Base-by-base conservation (phyloP, 2,888 invertebrate species). In the Augochlorella aurata region DNA sequence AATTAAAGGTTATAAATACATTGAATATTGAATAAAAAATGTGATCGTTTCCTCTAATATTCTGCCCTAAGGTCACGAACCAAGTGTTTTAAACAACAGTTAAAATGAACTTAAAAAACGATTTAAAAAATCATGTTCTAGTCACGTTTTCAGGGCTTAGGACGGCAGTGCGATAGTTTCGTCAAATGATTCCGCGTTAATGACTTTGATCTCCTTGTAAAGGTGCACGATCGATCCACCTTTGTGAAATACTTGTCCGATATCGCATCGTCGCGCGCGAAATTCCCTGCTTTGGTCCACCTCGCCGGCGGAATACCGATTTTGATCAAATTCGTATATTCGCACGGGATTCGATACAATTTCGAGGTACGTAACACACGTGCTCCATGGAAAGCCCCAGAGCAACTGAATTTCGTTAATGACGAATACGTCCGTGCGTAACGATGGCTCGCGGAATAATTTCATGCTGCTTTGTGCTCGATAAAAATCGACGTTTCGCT, bases 331-430 rank as follows among this genome's bases (percentile, higher is more conserved):
- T 76, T 65, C 49, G 70, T 70, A 71, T 71, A 67, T 70, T 65
- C 76, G 47, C 8, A 29, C 47, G 65, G 44, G 3, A 44, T 63
- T 74, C 63, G 63, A 68, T 69, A 14, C 65, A 29, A 38, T 58
- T 1, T 58, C 66, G 66, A 52, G 67, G 54, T 67, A 45, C 54
- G 69, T 63, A 79, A 69, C 49, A n/a, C 52, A 8, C 29, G n/a
- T 10, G 49, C 24, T 4, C n/a, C 61, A 47, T 61, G 67, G n/a
- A 72, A 72, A 61, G 24, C 44, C 44, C 65, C 65, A n/a, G 14
- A 44, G 54, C 79, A 45, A 61, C 71, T 75, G 71, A 75, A 72
- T 75, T 71, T 79, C 68, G 67, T 72, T 75, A 75, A 79, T 72
- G 75, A 75, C 71, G 29, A 63, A 63, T 63, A 63, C 63, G 63